Conservation (phyloP, 2,797 vertebrate genomes). For the Gymnothorax reevesii region DNA sequence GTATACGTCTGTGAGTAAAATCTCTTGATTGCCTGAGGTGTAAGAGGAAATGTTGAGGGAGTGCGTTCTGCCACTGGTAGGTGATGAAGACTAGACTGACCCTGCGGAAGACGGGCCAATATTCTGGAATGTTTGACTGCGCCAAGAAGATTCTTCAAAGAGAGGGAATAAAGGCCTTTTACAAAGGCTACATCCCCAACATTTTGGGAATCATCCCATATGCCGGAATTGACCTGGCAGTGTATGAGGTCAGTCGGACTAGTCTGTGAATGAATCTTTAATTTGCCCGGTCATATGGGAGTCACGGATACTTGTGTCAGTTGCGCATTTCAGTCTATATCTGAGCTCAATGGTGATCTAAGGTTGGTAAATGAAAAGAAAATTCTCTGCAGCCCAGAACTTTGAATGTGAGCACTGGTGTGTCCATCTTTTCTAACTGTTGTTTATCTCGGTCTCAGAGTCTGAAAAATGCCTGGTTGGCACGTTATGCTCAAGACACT, state of each 20-base stretch:
- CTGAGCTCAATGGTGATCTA: not conserved
- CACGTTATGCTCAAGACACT: constrained; percentile 82
- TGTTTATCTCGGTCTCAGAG: constrained; percentile 64
- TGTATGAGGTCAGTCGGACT: constrained; percentile 82
- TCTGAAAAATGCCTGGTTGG: constrained; percentile 87
- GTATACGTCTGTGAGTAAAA: not conserved
- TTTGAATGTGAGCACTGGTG: not conserved
- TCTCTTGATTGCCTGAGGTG: not conserved
- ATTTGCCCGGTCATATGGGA: too few relatives aligned
- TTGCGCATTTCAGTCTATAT: not conserved
- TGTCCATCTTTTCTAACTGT: not conserved
- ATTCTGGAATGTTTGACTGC: constrained; percentile 87
- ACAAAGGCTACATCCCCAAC: constrained; percentile 91
- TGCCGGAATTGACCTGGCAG: constrained; percentile 89
- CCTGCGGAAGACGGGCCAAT: constrained; percentile 91
- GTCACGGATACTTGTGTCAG: not conserved
- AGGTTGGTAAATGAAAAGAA: not conserved
- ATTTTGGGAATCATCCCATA: constrained; percentile 94
- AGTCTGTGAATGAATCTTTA: too few relatives aligned
- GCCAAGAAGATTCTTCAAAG: constrained; percentile 85
- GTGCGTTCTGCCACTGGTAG: constrained; percentile 59
- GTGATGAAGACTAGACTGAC: constrained; percentile 94
- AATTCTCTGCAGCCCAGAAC: not conserved
- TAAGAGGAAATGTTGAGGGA: not conserved
- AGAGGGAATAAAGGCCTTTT: constrained; percentile 87